Percentiles rank a stretch among this genome's conserved stretches.
These are phyloP conservation scores for Tetragnatha versicolor DNA, from an alignment of 1,140 invertebrate species.

Conservation along the genomic window DNA sequence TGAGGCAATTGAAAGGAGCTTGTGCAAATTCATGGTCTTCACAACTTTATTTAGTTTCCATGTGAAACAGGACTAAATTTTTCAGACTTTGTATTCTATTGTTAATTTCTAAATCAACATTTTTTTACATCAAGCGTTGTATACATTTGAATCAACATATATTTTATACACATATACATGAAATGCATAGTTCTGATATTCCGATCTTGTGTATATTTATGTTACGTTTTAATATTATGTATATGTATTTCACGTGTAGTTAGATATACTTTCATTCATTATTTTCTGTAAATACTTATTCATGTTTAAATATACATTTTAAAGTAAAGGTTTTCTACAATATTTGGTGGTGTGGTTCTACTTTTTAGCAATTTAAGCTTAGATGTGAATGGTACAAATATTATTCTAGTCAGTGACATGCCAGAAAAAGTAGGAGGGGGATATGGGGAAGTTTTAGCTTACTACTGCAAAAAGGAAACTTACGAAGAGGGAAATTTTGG, in stretches of 20 bases:
- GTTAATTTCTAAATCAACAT: too few species aligned
- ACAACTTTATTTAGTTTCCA: not conserved
- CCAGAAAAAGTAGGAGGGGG: too few species aligned
- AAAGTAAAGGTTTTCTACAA: constrained; percentile 27
- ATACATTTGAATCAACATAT: not conserved
- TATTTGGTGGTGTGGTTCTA: too few species aligned
- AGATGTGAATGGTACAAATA: too few species aligned
- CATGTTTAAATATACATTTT: constrained; percentile 32
- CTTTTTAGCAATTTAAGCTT: too few species aligned
- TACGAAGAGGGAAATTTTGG: too few species aligned
- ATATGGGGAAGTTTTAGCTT: too few species aligned
- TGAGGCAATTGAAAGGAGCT: not conserved
- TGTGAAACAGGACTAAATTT: not conserved
- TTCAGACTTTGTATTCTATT: not conserved
- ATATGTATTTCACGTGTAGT: constrained; percentile 24
- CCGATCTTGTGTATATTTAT: not conserved
- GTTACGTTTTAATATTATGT: too few species aligned
- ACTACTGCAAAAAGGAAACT: too few species aligned
- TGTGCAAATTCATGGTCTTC: not conserved
- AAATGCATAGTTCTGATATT: not conserved
- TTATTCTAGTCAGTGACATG: too few species aligned
- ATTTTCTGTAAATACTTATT: constrained; percentile 31
- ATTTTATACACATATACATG: constrained; percentile 7
- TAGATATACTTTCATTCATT: constrained; percentile 12
- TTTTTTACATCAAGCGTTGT: too few species aligned